Evolutionary conservation across 2,888 invertebrate species (phyloP).

Genomic region (Priapulus caudatus): DNA sequence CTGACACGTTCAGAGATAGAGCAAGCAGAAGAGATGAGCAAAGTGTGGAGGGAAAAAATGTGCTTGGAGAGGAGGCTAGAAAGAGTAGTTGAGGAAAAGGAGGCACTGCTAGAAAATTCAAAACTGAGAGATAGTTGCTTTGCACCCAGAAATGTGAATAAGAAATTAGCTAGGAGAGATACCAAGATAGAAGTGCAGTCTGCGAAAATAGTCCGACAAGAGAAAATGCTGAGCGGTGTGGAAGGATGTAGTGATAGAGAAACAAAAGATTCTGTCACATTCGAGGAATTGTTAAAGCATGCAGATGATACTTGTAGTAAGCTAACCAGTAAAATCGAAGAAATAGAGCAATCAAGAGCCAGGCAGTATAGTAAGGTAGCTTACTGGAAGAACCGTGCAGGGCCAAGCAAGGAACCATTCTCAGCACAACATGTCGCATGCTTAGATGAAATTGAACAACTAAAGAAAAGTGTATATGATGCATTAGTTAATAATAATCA

Average conservation of each 20-base stretch:
- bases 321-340: too few relatives aligned
- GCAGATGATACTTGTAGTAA: too few relatives aligned
- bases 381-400: background rate
- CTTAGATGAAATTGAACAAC: background rate
- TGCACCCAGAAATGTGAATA: background rate
- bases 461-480: too few relatives aligned
- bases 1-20: too few relatives aligned
- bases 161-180: slow-evolving; percentile 1
- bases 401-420: background rate
- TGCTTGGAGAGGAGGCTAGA: too few relatives aligned
- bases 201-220: background rate
- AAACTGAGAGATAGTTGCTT: background rate
- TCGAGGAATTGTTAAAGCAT: too few relatives aligned
- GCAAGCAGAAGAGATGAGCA: too few relatives aligned
- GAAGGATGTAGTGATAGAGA: background rate
- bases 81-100: background rate
- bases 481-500: too few relatives aligned
- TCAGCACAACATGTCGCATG: too few relatives aligned
- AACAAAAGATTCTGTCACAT: too few relatives aligned
- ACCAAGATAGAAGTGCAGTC: background rate
- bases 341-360: background rate
- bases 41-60: too few relatives aligned
- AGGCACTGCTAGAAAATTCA: background rate
- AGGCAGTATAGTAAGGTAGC: background rate
- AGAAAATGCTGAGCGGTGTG: background rate